Base-by-base conservation (phyloP, 2,113 vertebrate genomes). In the Pyxicephalus adspersus region DNA sequence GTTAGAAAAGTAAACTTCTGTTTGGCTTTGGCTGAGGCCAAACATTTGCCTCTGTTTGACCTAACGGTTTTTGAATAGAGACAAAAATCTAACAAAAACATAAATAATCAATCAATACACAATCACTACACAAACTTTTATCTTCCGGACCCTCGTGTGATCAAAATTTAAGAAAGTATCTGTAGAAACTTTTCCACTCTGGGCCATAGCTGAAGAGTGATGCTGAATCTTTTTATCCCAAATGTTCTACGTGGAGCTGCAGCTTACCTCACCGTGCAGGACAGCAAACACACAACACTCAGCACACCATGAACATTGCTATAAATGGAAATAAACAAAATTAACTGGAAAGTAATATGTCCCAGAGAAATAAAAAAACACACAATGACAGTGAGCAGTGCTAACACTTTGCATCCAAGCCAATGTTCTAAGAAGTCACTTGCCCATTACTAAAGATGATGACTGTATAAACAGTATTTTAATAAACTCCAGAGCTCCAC, bases 321-420 rank as follows among this genome's bases (percentile, higher is more conserved):
- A 57, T 57, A 73, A 29, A 73, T 57, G 70, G 70, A 22, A 73
- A 73, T 73, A 34, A 55, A 57, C 29, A 19, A 29, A 45, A 67
- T 23, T 31, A 45, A 45, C 38, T 45, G 38, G 6, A 64, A 64
- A 52, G 38, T 17, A 23, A 68, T 51, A 50, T 57, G 55, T 57
- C n/a, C n/a, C 31, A 67, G 5, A 18, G 50, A 9, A 38, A 38
- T 28, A 70, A 52, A 26, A 52, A 19, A 52, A 70, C 23, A 52
- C 5, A 29, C 17, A 50, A 28, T 70, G 67, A 70, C 67, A 70
- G 13, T 28, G 45, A 70, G 50, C 45, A 70, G 67, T 23, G 16
- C 23, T 19, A 25, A 52, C 15, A 16, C 5, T 50, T 4, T 5
- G 29, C 22, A n/a, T 66, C 64, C 64, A 66, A 65, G 64, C 64